Base-by-base conservation (phyloP, 2,888 invertebrate species). In the Sminthurinus aureus region DNA sequence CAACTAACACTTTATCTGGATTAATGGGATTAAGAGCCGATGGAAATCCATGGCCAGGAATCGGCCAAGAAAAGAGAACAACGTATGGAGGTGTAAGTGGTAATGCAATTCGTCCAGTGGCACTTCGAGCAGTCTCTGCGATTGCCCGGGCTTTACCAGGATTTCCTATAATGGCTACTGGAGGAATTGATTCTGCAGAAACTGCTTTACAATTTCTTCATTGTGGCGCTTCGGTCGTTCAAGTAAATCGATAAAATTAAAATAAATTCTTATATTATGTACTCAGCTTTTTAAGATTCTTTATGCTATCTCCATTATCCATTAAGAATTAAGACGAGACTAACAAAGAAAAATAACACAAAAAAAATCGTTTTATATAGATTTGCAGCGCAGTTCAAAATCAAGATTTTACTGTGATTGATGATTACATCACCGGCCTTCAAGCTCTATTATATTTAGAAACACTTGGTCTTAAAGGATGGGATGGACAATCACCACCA, bases 341-440 rank as follows among this genome's bases (percentile, higher is more conserved):
- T n/a, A n/a, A n/a, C n/a, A n/a, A n/a, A n/a, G n/a, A n/a, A n/a
- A n/a, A n/a, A n/a, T n/a, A n/a, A n/a, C n/a, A n/a, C n/a, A n/a
- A n/a, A n/a, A n/a, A n/a, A n/a, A n/a, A 12, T 83, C 81, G 74
- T 77, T 77, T 20, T 81, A 67, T 84, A n/a, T 89, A 95, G 94
- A 93, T 98, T 83, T 96, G 99, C 91, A 98, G 98, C 89, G 96
- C 99, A 0, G 93, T 99, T 24, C 99, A 99, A 91, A 99, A 99
- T 91, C 99, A 99, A 91, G 99, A 99, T 91, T 99, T 98, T 90
- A 98, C 98, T 0, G 91, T 99, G 0, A 94, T 99, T 76, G 96
- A 98, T 13, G 99, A 99, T 91, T 99, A 99, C 90, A 93, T 95
- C 83, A 95, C 94, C 0, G 98, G 98, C 0, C 91, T 99, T 15